Percentiles rank a stretch among this genome's conserved stretches.
Evolutionary conservation across 2,888 invertebrate genomes (phyloP).

Genomic region (Minunthozetes semirufus): DNA sequence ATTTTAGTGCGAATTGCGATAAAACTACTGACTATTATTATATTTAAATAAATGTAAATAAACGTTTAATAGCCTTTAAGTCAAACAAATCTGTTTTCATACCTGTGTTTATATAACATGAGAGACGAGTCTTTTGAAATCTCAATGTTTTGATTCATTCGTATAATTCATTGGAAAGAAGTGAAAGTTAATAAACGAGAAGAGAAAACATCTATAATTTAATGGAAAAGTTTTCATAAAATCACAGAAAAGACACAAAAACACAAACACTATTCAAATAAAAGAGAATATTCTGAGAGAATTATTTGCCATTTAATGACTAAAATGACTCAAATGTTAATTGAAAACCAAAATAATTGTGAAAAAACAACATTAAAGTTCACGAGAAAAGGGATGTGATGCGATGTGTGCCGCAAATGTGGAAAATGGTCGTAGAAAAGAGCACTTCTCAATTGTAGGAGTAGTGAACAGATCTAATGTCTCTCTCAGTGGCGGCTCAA

Average conservation of each 20-base stretch:
- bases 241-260: constrained; percentile 25
- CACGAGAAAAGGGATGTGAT: background rate
- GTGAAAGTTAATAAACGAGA: background rate
- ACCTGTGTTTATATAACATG: background rate
- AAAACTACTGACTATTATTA: background rate
- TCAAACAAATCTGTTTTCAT: background rate
- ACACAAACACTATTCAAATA: background rate
- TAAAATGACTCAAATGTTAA: constrained; percentile 6
- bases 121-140: background rate
- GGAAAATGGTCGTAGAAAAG: constrained; percentile 10
- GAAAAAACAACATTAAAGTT: constrained; percentile 14
- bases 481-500: background rate
- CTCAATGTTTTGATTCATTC: background rate
- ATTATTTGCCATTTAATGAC: constrained; percentile 3
- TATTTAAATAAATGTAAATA: too few relatives aligned
- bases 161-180: background rate
- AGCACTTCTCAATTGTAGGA: background rate
- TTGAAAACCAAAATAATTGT: constrained; percentile 17
- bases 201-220: background rate
- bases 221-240: background rate
- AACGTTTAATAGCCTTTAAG: background rate
- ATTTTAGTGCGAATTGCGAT: background rate
- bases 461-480: constrained; percentile 1
- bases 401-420: constrained; percentile 21
- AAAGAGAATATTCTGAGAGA: background rate